phyloP scores from a whole-genome alignment of 2,113 vertebrate species.

The Procavia capensis region DNA sequence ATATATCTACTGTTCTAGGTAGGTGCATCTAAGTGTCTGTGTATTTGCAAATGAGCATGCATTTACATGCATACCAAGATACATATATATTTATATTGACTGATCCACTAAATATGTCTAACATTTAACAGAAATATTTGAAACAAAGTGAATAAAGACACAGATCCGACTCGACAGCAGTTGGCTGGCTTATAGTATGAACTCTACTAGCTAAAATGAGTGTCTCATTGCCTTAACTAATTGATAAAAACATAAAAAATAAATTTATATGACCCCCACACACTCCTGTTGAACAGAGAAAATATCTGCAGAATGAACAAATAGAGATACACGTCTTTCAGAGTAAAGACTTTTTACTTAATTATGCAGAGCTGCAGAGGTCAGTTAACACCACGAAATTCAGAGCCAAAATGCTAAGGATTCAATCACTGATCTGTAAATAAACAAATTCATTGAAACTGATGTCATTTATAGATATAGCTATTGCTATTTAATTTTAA shows the following conservation, averaged over 20 bases:
- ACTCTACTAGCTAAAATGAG: neutral
- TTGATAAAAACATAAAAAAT: neutral
- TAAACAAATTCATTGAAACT: neutral
- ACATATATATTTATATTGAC: neutral
- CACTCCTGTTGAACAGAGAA: neutral
- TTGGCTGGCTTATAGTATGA: no score
- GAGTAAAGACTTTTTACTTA: neutral
- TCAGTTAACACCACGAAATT: constrained; percentile 8
- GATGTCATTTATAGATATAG: neutral
- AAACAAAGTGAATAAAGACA: neutral
- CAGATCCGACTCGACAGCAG: no score
- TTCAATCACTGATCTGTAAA: neutral
- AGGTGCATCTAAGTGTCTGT: neutral
- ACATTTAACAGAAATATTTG: neutral
- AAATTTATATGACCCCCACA: neutral
- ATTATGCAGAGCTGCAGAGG: neutral
- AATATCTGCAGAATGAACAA: neutral
- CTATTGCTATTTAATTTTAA: neutral
- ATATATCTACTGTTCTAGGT: neutral
- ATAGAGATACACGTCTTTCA: neutral
- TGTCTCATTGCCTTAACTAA: neutral
- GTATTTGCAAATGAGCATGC: neutral
- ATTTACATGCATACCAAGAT: neutral
- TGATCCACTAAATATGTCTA: neutral
- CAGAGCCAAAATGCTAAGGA: neutral